These are phyloP conservation scores for Callionymus lyra DNA, from an alignment of 2,113 vertebrate genomes.

Conservation along the genomic window DNA sequence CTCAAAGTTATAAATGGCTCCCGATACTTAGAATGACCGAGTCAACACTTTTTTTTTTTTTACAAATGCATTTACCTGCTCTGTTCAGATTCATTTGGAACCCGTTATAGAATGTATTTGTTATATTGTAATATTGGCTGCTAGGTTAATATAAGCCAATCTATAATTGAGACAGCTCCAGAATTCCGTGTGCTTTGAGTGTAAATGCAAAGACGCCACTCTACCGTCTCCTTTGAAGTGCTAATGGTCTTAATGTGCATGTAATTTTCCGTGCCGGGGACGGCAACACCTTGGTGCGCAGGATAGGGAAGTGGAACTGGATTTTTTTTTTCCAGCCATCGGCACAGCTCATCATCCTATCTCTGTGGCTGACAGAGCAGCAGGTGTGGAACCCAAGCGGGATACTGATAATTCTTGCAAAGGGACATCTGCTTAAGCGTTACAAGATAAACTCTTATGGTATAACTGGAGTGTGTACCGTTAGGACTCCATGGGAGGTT, in stretches of 20 bases:
- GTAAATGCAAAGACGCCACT: conserved; percentile 37
- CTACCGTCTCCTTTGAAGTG: conserved; percentile 51
- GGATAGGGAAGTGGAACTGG: conserved; percentile 52
- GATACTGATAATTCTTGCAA: conserved; percentile 41
- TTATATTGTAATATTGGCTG: conserved; percentile 25
- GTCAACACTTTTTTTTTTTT: too few species aligned
- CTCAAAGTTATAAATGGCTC: too few species aligned
- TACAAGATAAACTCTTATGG: conserved; percentile 26
- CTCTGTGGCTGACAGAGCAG: conserved; percentile 45
- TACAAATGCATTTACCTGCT: too few species aligned
- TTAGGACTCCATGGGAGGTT: too few species aligned
- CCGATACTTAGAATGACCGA: too few species aligned
- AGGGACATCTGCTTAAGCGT: conserved; percentile 28
- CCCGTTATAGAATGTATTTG: too few species aligned
- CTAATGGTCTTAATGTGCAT: conserved; percentile 57
- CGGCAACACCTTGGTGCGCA: conserved; percentile 46
- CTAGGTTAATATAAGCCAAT: conserved; percentile 39
- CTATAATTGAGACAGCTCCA: conserved; percentile 37
- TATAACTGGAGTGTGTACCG: too few species aligned
- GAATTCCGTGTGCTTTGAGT: conserved; percentile 26
- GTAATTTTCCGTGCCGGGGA: conserved; percentile 51
- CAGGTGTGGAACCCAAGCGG: conserved; percentile 39
- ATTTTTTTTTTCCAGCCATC: conserved; percentile 29
- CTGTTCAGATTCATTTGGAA: too few species aligned
- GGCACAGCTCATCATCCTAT: conserved; percentile 30